Evolutionary conservation across 2,888 invertebrate species (phyloP), one percentile per base, ranked within the genome.

Genomic region (Cosmia pyralina): DNA sequence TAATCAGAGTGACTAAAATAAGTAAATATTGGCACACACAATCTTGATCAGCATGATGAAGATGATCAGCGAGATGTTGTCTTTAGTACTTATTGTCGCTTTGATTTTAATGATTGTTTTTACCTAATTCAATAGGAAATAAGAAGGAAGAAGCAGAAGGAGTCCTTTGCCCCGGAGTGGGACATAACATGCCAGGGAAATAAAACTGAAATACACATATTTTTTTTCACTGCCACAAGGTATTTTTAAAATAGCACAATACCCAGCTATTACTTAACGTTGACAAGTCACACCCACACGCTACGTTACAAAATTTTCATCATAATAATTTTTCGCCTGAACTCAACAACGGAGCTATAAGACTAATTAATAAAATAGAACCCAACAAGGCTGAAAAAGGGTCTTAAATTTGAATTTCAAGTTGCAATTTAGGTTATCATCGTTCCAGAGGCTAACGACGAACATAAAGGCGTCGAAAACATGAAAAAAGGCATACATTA

Each of bases 291-390:
- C 57, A 34, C 4, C 38, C 34, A 44, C 69, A 52, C 19, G 22
- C 52, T 5, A n/a, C 11, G 13, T 13, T 19, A 50, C 19, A 52
- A 59, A 46, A 41, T 48, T 57, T 62, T 13, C 44, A 44, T 41
- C 8, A 41, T 11, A 34, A 70, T 57, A 75, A 63, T 53, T 68
- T 48, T 62, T 69, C 55, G 4, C 17, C 41, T 8, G 46, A 57
- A 62, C 34, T 52, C 52, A 55, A 75, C 83, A 59, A 52, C 60
- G 46, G 38, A 17, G 59, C 46, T 62, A 69, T 64, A 59, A 69
- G 53, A 53, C 68, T 78, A 75, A 81, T 84, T 81, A 75, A 81
- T 81, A 78, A 73, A 84, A 62, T 78, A 68, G 77, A 77, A 65
- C 62, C 59, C 60, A 70, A 69, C 70, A 57, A 59, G 28, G 28